A percentile compares a stretch with the other conserved stretches of the same genome.
Evolutionary conservation across 1,140 invertebrate species (phyloP).

Genomic region (Calephelis nemesis): DNA sequence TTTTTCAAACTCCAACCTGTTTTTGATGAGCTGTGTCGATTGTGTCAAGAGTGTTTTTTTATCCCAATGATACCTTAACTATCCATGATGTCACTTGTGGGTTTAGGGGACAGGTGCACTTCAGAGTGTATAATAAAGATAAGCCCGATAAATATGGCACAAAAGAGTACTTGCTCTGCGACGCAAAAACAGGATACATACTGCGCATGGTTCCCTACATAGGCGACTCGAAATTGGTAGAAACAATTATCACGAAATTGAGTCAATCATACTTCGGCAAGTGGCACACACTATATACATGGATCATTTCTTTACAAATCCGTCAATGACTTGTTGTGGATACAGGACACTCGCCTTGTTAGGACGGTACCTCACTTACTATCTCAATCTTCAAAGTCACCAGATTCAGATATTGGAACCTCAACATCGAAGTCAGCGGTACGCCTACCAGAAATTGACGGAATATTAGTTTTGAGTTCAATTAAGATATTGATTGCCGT

Average conservation of each 20-base stretch:
- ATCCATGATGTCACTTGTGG: slow-evolving; percentile 63
- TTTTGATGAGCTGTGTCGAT: slow-evolving; percentile 31
- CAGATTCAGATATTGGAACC: neutral
- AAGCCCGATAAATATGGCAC: slow-evolving; percentile 35
- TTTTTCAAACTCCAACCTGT: slow-evolving; percentile 31
- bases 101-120: slow-evolving; percentile 61
- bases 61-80: slow-evolving; percentile 45
- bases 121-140: slow-evolving; percentile 63
- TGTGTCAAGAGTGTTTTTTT: slow-evolving; percentile 39
- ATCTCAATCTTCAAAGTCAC: neutral
- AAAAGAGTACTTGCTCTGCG: neutral
- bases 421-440: neutral
- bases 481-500: too few species aligned
- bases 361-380: slow-evolving; percentile 31
- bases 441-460: neutral
- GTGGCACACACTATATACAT: slow-evolving; percentile 30
- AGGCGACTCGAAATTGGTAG: slow-evolving; percentile 33
- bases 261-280: slow-evolving; percentile 31
- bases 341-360: slow-evolving; percentile 31
- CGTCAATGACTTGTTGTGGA: slow-evolving; percentile 7
- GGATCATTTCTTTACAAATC: slow-evolving; percentile 36
- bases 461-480: neutral
- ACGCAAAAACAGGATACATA: neutral
- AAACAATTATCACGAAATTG: slow-evolving; percentile 39
- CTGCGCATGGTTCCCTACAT: slow-evolving; percentile 21